phyloP scores from a whole-genome alignment of 2,888 invertebrate species.

The Yponomeuta sedellus region DNA sequence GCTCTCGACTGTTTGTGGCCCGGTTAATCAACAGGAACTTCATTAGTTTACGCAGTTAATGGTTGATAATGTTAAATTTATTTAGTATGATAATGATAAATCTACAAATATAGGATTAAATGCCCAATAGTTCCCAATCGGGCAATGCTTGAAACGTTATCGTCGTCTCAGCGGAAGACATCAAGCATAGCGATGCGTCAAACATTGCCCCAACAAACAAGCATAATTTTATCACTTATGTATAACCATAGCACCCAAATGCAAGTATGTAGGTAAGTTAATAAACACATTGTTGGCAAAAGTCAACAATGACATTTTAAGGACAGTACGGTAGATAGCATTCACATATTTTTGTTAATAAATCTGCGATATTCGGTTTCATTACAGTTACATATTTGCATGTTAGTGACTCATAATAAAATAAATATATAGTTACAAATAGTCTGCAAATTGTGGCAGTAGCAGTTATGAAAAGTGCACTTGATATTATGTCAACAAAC shows the following conservation, averaged over 20 bases:
- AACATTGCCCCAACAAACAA: constrained; percentile 64
- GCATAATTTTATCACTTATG: constrained; percentile 71
- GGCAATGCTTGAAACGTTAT: constrained; percentile 54
- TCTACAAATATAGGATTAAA: constrained; percentile 75
- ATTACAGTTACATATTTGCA: constrained; percentile 75
- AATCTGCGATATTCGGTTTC: constrained; percentile 30
- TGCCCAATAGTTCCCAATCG: constrained; percentile 76
- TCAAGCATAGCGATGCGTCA: constrained; percentile 35
- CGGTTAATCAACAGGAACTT: constrained; percentile 69
- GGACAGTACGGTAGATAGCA: constrained; percentile 41
- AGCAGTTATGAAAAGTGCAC: constrained; percentile 74
- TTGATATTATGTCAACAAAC: constrained; percentile 67
- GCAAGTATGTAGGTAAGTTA: constrained; percentile 73
- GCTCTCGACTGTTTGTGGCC: constrained; percentile 47
- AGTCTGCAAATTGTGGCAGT: constrained; percentile 68
- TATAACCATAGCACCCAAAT: constrained; percentile 75
- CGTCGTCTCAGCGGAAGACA: neutral
- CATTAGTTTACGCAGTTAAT: constrained; percentile 75
- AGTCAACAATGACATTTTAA: constrained; percentile 44
- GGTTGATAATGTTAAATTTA: constrained; percentile 74
- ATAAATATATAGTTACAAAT: constrained; percentile 75
- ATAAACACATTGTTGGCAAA: constrained; percentile 45
- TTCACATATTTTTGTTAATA: constrained; percentile 65
- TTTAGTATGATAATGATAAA: constrained; percentile 75
- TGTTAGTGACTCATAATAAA: constrained; percentile 76